phyloP scores from a whole-genome alignment of 23 tunicate genomes.

The Ciona savignyi region DNA sequence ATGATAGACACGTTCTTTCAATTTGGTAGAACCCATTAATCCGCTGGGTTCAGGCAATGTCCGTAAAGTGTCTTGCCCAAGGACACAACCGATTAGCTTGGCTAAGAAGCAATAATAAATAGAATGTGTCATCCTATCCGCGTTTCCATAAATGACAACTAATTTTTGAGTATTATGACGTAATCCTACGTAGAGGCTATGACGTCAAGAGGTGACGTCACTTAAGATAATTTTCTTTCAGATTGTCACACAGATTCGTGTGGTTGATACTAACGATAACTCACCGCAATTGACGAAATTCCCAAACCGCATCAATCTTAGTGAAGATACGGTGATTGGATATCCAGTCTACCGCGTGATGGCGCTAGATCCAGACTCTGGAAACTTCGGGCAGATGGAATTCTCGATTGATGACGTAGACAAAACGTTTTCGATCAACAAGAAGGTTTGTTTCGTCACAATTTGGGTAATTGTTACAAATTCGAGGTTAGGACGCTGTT shows the following conservation, averaged over 20 bases:
- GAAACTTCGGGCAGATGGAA: constrained; percentile 23
- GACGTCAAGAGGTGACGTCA: no score
- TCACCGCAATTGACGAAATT: constrained; percentile 37
- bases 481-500: background rate
- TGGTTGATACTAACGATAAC: constrained; percentile 72
- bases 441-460: constrained; percentile 12
- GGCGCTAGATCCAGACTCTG: constrained; percentile 48
- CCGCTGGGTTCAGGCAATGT: no score
- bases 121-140: no score
- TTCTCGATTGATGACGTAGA: constrained; percentile 24
- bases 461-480: background rate
- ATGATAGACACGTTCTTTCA: no score
- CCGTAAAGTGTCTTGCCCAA: no score
- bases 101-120: no score
- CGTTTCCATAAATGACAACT: no score
- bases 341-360: constrained; percentile 15
- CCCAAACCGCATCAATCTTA: constrained; percentile 11
- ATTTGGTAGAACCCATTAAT: no score
- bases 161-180: no score
- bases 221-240: constrained; percentile 17
- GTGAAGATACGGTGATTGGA: constrained; percentile 38
- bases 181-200: no score
- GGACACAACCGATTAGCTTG: no score
- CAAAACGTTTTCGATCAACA: constrained; percentile 32
- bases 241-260: constrained; percentile 18